Percentiles rank a stretch among this genome's conserved stretches.
phyloP scores from a whole-genome alignment of 2,888 invertebrate genomes.

The Drepanosiphum platanoidis region DNA sequence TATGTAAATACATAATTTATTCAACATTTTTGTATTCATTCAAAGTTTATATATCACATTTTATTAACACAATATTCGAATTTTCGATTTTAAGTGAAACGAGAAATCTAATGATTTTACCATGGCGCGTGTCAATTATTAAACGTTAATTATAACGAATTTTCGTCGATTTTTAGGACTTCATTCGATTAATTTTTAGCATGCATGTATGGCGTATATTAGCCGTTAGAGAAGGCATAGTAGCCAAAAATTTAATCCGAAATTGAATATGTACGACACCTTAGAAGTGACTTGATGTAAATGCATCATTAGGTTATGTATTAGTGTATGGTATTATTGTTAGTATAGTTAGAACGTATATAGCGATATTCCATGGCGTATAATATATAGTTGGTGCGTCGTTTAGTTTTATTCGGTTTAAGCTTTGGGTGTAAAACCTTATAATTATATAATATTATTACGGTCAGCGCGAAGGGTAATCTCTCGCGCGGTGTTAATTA shows the following conservation, averaged over 20 bases:
- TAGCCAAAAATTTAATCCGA: conserved; percentile 30
- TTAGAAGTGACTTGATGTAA: neutral
- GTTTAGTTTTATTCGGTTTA: no score
- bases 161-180: neutral
- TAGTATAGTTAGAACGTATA: neutral
- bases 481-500: no score
- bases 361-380: neutral
- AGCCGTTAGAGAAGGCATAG: neutral
- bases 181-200: conserved; percentile 27
- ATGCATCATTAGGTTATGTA: conserved; percentile 14
- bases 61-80: no score
- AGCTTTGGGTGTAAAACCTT: no score
- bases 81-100: no score
- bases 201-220: neutral
- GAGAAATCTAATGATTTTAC: no score
- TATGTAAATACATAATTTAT: no score
- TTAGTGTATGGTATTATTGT: neutral
- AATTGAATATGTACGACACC: conserved; percentile 31
- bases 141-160: neutral
- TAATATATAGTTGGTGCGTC: no score
- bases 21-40: no score
- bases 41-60: no score
- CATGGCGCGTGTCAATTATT: neutral
- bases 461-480: no score
- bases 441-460: no score